Percentiles rank a stretch among this genome's conserved stretches.
Conservation (phyloP, 2,888 invertebrate genomes). For the Drosophila mayaguana region DNA sequence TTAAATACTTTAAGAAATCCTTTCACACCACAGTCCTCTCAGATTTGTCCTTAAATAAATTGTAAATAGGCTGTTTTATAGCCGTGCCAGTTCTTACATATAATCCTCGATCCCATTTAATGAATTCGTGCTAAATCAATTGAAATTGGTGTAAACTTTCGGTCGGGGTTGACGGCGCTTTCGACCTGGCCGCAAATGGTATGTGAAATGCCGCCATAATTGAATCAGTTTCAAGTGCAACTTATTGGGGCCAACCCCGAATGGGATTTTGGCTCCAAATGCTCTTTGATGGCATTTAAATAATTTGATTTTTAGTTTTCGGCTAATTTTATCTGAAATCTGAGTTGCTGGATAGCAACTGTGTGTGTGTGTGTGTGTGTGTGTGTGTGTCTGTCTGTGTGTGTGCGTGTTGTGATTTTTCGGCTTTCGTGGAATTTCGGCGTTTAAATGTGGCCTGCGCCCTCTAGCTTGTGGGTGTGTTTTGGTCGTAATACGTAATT, state of each 20-base stretch:
- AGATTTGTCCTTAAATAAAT: no score
- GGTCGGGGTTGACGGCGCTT: neutral
- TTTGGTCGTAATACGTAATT: neutral
- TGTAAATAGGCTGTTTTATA: no score
- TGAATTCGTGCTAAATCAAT: neutral
- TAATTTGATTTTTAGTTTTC: constrained; percentile 30
- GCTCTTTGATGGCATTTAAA: constrained; percentile 37
- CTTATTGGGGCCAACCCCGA: constrained; percentile 11
- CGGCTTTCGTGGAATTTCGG: constrained; percentile 18
- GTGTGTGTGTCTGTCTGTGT: neutral
- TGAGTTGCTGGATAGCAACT: neutral
- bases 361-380: neutral
- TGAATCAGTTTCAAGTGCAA: constrained; percentile 47
- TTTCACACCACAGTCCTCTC: no score
- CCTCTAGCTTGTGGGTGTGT: neutral
- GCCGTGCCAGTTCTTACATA: no score
- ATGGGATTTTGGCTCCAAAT: constrained; percentile 18
- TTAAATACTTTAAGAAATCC: no score
- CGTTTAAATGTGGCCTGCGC: constrained; percentile 24
- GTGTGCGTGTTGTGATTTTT: no score
- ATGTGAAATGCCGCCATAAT: constrained; percentile 37
- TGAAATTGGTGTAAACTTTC: neutral
- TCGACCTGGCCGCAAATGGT: constrained; percentile 18
- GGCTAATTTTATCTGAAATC: constrained; percentile 7
- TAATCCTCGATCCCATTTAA: neutral